Conservation (phyloP, 2,797 vertebrate species). For the Uromys caudimaculatus region DNA sequence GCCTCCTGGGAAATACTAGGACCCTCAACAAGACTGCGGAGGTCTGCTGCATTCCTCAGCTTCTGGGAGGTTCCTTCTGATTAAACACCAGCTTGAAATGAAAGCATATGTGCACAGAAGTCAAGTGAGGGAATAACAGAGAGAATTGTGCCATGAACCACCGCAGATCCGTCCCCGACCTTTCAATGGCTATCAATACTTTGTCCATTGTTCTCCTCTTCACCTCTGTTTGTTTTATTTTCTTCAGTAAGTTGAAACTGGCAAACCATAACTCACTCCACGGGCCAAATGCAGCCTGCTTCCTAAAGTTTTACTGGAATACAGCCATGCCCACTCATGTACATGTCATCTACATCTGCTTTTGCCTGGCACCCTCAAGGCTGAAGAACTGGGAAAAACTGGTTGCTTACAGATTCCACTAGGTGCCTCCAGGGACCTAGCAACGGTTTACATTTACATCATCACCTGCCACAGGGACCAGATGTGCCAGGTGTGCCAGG, state of each 20-base stretch:
- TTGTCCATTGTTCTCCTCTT: neutral
- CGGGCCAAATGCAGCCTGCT: neutral
- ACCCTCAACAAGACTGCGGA: neutral
- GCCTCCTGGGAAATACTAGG: constrained; percentile 47
- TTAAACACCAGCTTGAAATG: neutral
- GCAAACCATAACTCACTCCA: neutral
- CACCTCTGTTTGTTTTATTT: neutral
- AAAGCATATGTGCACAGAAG: neutral
- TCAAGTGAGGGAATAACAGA: neutral
- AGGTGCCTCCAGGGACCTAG: neutral
- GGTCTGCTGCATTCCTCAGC: neutral
- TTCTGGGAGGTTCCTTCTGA: neutral
- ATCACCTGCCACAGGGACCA: neutral
- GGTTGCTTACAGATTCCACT: neutral
- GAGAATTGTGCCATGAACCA: neutral
- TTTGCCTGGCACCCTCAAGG: neutral
- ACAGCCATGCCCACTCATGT: neutral
- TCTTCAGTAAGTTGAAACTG: neutral
- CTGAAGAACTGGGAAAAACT: neutral
- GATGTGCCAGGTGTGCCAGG: neutral
- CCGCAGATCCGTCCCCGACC: neutral
- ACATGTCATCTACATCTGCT: neutral
- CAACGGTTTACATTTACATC: neutral
- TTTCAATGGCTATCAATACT: neutral
- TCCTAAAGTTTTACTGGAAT: constrained; percentile 32